Conservation (phyloP, 2,888 invertebrate genomes). For the Acronicta alni region DNA sequence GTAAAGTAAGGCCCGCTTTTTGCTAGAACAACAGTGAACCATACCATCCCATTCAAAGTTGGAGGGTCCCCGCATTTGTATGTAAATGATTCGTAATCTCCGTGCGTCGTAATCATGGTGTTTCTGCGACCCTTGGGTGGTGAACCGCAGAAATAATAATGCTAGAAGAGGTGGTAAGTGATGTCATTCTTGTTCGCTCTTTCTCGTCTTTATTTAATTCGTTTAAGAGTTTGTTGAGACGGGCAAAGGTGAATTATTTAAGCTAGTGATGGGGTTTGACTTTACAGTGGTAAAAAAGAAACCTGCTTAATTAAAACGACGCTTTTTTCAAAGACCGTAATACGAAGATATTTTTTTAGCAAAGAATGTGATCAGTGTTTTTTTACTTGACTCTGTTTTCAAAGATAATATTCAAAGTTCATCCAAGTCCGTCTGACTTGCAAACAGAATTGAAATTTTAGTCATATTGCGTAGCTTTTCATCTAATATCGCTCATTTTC, state of each 20-base stretch:
- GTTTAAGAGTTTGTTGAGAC: constrained; percentile 9
- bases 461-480: constrained; percentile 33
- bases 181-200: constrained; percentile 9
- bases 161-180: constrained; percentile 60
- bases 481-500: constrained; percentile 50
- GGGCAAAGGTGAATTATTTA: background rate
- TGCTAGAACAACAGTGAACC: constrained; percentile 82
- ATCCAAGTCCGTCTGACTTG: constrained; percentile 26
- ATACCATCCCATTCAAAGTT: constrained; percentile 82
- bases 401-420: constrained; percentile 34
- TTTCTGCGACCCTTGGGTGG: constrained; percentile 57
- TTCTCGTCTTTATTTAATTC: constrained; percentile 12
- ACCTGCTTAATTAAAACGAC: background rate
- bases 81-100: constrained; percentile 86
- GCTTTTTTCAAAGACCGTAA: too few relatives aligned
- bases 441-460: constrained; percentile 46
- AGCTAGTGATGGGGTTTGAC: background rate
- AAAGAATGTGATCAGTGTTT: background rate
- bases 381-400: constrained; percentile 10
- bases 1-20: constrained; percentile 72
- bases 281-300: background rate
- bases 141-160: constrained; percentile 58
- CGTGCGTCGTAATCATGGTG: constrained; percentile 74
- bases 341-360: too few relatives aligned
- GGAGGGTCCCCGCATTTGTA: constrained; percentile 81